Evolutionary conservation across 2,113 vertebrate species (phyloP), one percentile per base, ranked within the genome.

Genomic region (Phylloscopus trochilus): DNA sequence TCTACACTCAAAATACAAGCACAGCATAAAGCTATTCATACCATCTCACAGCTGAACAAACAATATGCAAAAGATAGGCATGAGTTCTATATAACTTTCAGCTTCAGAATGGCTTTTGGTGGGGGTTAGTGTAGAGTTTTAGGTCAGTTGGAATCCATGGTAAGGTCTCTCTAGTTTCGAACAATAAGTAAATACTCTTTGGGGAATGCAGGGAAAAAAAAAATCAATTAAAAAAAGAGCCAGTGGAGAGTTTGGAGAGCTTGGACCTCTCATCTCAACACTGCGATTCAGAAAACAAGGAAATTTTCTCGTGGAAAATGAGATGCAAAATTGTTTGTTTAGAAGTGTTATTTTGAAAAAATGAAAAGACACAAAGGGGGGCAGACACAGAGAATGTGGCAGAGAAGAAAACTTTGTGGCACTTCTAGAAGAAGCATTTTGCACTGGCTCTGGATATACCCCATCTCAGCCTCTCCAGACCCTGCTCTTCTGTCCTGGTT

Each of bases 21-120:
- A 33, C 11, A 75, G 31, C 68, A 68, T 68, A 59, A 56, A 87
- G 69, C 26, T 82, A 76, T 79, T 94, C 92, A 68, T 91, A 87
- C 60, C 2, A 1, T 31, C 89, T 73, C 89, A 79, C 92, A 96
- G 96, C 92, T 94, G 96, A 95, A 84, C 70, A 96, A 96, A 93
- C 94, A 93, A 68, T 15, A 72, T 46, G 60, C 58, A 97, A 60
- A 95, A 90, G 77, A 92, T 13, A 93, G 77, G 66, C 44, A 89
- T 1, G 23, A 87, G 66, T 44, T 82, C 77, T 64, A 24, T 41
- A 75, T 47, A 89, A 82, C 35, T 46, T 87, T 44, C 62, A 73
- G 31, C 56, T 81, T 86, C 21, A 3, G 46, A 33, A 81, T 35
- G 47, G 26, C 8, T 77, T 88, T 93, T 93, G 19, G 1, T 1